These are phyloP conservation scores for Boleophthalmus pectinirostris DNA, from an alignment of 2,113 vertebrate species.

Conservation along the genomic window DNA sequence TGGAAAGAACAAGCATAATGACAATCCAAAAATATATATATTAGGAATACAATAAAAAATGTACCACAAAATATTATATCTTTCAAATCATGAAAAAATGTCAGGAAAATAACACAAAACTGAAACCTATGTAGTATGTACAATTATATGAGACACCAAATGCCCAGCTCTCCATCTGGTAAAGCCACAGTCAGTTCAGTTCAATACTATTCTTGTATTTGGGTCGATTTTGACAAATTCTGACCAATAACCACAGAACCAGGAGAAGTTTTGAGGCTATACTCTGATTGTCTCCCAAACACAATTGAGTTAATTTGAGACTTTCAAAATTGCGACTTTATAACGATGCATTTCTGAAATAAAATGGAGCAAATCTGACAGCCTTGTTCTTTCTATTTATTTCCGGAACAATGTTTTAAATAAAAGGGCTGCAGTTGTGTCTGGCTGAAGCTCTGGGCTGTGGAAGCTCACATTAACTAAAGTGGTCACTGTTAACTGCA, in stretches of 20 bases:
- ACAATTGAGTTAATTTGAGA: background rate
- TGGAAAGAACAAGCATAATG: no score
- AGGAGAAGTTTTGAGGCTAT: background rate
- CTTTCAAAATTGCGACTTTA: background rate
- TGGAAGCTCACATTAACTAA: constrained; percentile 3
- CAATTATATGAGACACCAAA: background rate
- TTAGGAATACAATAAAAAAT: no score
- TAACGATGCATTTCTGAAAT: background rate
- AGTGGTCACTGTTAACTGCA: constrained; percentile 6
- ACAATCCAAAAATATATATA: no score
- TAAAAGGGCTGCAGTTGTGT: background rate
- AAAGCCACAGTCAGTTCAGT: background rate
- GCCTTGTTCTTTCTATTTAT: background rate
- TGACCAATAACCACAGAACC: background rate
- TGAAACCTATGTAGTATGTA: no score
- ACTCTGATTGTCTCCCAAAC: background rate
- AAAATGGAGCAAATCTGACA: background rate
- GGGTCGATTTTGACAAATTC: background rate
- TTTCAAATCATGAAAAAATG: no score
- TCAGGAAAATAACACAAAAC: no score
- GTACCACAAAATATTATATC: no score
- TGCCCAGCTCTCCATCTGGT: background rate
- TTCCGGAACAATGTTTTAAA: background rate
- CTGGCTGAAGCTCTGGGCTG: background rate
- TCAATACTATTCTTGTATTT: background rate